phyloP scores from a whole-genome alignment of 2,888 invertebrate species.

The Chouioia cunea region DNA sequence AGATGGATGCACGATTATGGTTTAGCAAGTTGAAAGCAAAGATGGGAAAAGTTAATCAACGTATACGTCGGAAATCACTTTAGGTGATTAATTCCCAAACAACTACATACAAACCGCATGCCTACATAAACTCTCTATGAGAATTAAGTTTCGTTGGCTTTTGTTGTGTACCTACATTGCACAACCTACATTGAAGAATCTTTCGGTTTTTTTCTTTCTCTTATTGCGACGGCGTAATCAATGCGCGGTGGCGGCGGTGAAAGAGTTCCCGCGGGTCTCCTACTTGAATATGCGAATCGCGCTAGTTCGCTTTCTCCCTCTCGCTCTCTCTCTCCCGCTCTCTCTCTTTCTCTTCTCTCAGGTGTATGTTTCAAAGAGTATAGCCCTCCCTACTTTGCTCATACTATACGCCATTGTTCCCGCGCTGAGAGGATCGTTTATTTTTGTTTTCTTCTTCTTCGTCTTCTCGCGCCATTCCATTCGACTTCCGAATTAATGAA shows the following conservation, averaged over 20 bases:
- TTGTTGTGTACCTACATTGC: not conserved
- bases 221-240: slow-evolving; percentile 29
- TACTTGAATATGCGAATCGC: slow-evolving; percentile 49
- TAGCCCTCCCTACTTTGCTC: slow-evolving; percentile 30
- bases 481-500: no score
- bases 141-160: not conserved
- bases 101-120: not conserved
- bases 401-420: slow-evolving; percentile 53
- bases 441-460: slow-evolving; percentile 18
- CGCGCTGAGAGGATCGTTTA: slow-evolving; percentile 49
- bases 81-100: slow-evolving; percentile 8
- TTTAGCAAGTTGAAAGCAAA: slow-evolving; percentile 38
- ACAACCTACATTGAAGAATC: not conserved
- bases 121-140: not conserved
- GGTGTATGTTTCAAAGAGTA: slow-evolving; percentile 31
- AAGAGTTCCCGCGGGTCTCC: slow-evolving; percentile 42
- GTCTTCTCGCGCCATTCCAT: no score
- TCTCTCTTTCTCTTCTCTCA: slow-evolving; percentile 19
- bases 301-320: slow-evolving; percentile 27
- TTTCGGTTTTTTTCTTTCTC: slow-evolving; percentile 2
- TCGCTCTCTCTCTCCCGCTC: slow-evolving; percentile 9
- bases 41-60: slow-evolving; percentile 42
- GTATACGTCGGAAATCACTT: slow-evolving; percentile 40
- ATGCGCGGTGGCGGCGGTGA: slow-evolving; percentile 25
- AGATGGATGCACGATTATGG: slow-evolving; percentile 41